Base-by-base conservation (phyloP, 2,797 vertebrate species). In the Coilia nasus region DNA sequence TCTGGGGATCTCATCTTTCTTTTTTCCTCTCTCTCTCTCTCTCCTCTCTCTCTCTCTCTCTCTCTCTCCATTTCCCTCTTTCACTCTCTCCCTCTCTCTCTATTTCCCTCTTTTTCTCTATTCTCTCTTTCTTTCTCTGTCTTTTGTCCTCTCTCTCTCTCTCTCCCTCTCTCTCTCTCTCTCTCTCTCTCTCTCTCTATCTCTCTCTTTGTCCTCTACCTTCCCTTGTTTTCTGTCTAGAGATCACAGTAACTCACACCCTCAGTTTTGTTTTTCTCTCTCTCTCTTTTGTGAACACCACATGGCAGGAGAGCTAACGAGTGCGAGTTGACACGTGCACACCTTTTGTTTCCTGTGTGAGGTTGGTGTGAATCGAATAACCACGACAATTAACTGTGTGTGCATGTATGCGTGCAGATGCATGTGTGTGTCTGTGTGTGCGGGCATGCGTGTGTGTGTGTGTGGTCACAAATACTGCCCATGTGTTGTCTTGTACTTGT, bases 21-120 rank as follows among this genome's bases (percentile, higher is more conserved):
- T 64, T 23, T 64, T 7, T 25, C n/a, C 60, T 25, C 25, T 25
- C 25, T 25, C 60, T n/a, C 62, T 25, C 62, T 6, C 62, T 11
- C 23, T 28, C 50, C 25, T 31, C 23, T 28, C 4, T 28, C 5
- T 15, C 23, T 28, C 23, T 28, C 62, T 23, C 60, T 23, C 59
- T 23, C 60, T n/a, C 62, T 25, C 62, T 25, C 62, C 17, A 4
- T 57, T 0, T 6, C 62, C 11, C 23, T 28, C 50, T 41, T 41
- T 41, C 5, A 2, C 50, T 54, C 50, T 54, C 50, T 54, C 50
- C 7, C 14, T 54, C 50, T 54, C 85, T 71, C 88, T 82, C 86
- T 28, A 10, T 14, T 15, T 28, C 17, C 17, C 59, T 64, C 82
- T 2, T 21, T 50, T 67, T 11, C 67, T 31, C 83, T 21, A 44